These are phyloP conservation scores for Plestiodon gilberti DNA, from an alignment of 2,113 vertebrate species.

Conservation along the genomic window DNA sequence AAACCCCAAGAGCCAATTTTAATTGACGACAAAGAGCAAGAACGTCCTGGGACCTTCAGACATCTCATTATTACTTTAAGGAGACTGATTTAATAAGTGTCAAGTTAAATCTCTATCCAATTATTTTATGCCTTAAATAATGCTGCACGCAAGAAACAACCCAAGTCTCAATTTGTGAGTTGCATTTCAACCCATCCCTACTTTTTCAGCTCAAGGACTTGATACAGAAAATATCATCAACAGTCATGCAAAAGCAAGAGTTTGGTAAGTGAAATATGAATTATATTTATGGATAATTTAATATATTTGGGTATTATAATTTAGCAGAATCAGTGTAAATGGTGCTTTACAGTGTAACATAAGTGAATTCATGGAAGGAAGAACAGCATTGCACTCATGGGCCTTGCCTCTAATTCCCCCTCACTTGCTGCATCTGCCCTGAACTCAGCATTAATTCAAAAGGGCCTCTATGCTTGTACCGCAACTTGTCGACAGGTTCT, in stretches of 20 bases:
- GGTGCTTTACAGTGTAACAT: not conserved
- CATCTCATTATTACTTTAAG: slow-evolving; percentile 14
- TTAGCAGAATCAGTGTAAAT: not conserved
- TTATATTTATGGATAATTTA: not conserved
- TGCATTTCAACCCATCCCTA: fast-evolving
- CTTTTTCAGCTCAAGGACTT: not conserved
- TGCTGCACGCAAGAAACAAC: not conserved
- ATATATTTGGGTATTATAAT: not conserved
- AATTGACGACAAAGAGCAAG: not conserved
- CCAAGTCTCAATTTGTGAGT: not conserved
- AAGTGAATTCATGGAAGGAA: too few species aligned
- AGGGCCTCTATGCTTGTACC: too few species aligned
- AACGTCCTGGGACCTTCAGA: not conserved
- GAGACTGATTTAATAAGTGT: not conserved
- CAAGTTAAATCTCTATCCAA: slow-evolving; percentile 35
- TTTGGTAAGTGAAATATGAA: not conserved
- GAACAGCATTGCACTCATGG: too few species aligned
- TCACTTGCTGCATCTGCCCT: too few species aligned
- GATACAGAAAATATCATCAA: slow-evolving; percentile 12
- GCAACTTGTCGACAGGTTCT: too few species aligned
- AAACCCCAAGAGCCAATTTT: not conserved
- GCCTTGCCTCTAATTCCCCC: too few species aligned
- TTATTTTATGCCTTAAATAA: slow-evolving; percentile 8
- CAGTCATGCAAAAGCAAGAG: not conserved
- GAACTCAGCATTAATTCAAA: too few species aligned